Percentiles rank a stretch among this genome's conserved stretches.
These are phyloP conservation scores for Tinea pellionella DNA, from an alignment of 2,888 invertebrate genomes.

Conservation along the genomic window DNA sequence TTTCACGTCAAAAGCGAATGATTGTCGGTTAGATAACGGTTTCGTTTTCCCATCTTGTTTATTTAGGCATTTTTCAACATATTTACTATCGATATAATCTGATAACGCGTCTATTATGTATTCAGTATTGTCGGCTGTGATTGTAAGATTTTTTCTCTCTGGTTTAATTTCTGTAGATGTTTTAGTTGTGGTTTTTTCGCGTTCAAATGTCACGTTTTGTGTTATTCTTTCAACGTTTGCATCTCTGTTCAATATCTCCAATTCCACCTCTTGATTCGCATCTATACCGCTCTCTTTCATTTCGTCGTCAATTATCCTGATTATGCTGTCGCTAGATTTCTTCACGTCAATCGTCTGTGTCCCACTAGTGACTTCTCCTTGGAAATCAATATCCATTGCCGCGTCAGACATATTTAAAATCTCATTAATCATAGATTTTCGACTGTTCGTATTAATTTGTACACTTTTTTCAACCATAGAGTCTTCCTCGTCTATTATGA, in stretches of 20 bases:
- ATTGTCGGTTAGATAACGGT: slow-evolving; percentile 24
- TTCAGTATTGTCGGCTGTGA: slow-evolving; percentile 36
- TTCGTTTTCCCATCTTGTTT: not conserved
- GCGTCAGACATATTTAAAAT: slow-evolving; percentile 37
- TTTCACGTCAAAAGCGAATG: no score
- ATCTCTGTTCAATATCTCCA: not conserved
- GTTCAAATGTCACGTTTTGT: no score
- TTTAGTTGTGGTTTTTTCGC: not conserved
- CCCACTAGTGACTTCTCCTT: not conserved
- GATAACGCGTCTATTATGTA: slow-evolving; percentile 44
- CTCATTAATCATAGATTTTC: slow-evolving; percentile 29
- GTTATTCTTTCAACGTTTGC: no score
- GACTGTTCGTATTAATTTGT: slow-evolving; percentile 14
- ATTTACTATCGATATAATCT: slow-evolving; percentile 34
- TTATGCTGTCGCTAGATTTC: slow-evolving; percentile 27
- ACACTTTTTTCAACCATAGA: not conserved
- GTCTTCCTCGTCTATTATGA: not conserved
- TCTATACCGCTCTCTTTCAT: slow-evolving; percentile 17
- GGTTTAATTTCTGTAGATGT: not conserved
- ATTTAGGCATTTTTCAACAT: not conserved
- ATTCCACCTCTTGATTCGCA: slow-evolving; percentile 11
- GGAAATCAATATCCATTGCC: slow-evolving; percentile 15
- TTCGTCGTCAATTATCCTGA: slow-evolving; percentile 29
- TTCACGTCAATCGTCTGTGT: not conserved
- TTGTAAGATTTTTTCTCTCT: slow-evolving; percentile 18